Base-by-base conservation (phyloP, 2,797 vertebrate species). In the Schizopygopsis pylzovi region DNA sequence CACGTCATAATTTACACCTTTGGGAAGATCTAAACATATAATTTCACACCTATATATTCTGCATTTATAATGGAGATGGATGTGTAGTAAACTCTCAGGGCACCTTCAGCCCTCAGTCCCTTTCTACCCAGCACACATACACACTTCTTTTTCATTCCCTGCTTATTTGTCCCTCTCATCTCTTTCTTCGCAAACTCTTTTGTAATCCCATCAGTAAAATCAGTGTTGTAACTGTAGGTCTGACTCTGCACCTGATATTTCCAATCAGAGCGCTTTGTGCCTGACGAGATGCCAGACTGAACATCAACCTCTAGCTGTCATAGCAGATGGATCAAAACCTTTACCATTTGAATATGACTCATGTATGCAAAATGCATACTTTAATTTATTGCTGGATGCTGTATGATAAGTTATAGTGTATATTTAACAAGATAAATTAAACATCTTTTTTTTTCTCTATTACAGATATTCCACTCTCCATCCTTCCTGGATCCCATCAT, bases 401-500 rank as follows among this genome's bases (percentile, higher is more conserved):
- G 25, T 82, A 22, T 82, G 4, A 47, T 22, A 71, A 28, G 37
- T 9, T 52, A 22, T 56, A n/a, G 1, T 77, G 6, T 12, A 20
- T 41, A n/a, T 75, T 15, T 22, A 63, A 61, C 15, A 82, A 33
- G 16, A 61, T 0, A 59, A 22, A 37, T 16, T 0, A 52, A 59
- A 59, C 54, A 56, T 22, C 3, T 59, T 10, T 11, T 63, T 37
- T 73, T 65, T 1, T 73, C 37, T 49, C n/a, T 86, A 85, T 59
- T 47, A 37, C 76, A 59, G 4, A 20, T 52, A 25, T 84, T 59
- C 49, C 73, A 8, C 22, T 73, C 75, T 54, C 70, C 12, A 12
- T 45, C 47, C 6, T 85, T 85, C 75, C 77, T 15, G 56, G 56
- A 65, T 75, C 37, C 80, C 72, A 94, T 78, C 79, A 98, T 98